These are phyloP conservation scores for Ochotona curzoniae DNA, from an alignment of 2,113 vertebrate genomes.

Conservation along the genomic window DNA sequence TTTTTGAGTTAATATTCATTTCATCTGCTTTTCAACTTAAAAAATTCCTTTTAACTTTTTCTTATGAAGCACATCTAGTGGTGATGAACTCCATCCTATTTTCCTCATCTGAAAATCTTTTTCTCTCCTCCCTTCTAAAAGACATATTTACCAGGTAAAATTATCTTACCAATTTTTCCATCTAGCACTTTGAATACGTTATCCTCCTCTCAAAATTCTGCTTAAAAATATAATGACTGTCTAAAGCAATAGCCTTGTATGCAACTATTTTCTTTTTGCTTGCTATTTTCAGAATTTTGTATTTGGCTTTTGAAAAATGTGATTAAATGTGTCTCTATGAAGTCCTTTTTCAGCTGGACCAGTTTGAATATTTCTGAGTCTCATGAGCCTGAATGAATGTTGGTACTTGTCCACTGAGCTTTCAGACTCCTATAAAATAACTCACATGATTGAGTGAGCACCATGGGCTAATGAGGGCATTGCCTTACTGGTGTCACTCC, in stretches of 20 bases:
- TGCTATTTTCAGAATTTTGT: background rate
- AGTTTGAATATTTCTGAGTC: background rate
- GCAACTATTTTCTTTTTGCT: background rate
- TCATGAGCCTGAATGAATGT: background rate
- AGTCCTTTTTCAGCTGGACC: background rate
- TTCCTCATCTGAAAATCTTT: background rate
- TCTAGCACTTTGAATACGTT: background rate
- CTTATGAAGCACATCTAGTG: background rate
- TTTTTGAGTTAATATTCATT: background rate
- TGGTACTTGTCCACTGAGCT: background rate
- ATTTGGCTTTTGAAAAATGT: background rate
- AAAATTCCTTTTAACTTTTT: background rate
- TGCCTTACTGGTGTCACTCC: background rate
- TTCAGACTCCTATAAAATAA: background rate
- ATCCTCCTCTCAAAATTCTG: background rate
- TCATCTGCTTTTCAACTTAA: background rate
- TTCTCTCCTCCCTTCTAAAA: background rate
- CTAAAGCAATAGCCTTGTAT: background rate
- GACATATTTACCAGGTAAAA: background rate
- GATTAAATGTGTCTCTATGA: too few species aligned
- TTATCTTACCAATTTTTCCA: background rate
- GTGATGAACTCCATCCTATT: background rate
- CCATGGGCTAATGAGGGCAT: background rate
- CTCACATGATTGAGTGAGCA: background rate
- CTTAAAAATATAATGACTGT: background rate